These are phyloP conservation scores for Toxotes lorentzi DNA, from an alignment of 2,797 vertebrate genomes.

Conservation along the genomic window DNA sequence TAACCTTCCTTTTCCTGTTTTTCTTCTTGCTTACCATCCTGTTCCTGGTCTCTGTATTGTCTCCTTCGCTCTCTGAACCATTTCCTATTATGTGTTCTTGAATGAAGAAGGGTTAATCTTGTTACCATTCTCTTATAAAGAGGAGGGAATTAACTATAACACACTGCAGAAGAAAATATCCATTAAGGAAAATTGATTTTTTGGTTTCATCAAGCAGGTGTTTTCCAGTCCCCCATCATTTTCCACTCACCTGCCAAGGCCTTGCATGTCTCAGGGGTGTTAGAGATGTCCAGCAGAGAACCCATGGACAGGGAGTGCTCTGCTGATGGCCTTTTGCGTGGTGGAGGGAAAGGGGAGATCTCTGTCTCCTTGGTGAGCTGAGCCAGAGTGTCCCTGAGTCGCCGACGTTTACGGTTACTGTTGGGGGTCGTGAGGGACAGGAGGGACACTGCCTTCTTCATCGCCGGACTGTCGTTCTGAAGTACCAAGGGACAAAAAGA, in stretches of 20 bases:
- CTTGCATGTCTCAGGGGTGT: constrained; percentile 92
- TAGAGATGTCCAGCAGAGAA: constrained; percentile 96
- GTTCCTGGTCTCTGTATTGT: constrained; percentile 51
- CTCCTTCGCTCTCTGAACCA: constrained; percentile 56
- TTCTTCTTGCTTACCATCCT: constrained; percentile 58
- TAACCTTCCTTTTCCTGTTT: constrained; percentile 64
- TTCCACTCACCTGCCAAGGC: constrained; percentile 85
- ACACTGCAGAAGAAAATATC: not conserved
- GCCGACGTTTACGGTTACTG: constrained; percentile 94
- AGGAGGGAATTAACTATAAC: not conserved
- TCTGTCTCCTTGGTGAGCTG: constrained; percentile 95
- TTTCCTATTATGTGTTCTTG: constrained; percentile 65
- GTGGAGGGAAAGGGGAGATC: constrained; percentile 92
- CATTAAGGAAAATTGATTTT: not conserved
- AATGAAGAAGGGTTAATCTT: constrained; percentile 53
- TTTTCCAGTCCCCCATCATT: not conserved
- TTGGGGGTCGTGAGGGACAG: constrained; percentile 94
- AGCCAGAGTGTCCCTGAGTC: constrained; percentile 93
- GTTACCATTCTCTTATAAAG: constrained; percentile 21
- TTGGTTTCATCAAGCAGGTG: not conserved
- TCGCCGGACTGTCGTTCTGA: constrained; percentile 91
- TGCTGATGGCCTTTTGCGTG: constrained; percentile 93
- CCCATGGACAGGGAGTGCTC: constrained; percentile 95
- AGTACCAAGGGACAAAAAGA: not conserved
- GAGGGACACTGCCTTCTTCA: constrained; percentile 95